A percentile compares a stretch with the other conserved stretches of the same genome.
These are phyloP conservation scores for Myrmecobius fasciatus DNA, from an alignment of 2,113 vertebrate species.

Conservation along the genomic window DNA sequence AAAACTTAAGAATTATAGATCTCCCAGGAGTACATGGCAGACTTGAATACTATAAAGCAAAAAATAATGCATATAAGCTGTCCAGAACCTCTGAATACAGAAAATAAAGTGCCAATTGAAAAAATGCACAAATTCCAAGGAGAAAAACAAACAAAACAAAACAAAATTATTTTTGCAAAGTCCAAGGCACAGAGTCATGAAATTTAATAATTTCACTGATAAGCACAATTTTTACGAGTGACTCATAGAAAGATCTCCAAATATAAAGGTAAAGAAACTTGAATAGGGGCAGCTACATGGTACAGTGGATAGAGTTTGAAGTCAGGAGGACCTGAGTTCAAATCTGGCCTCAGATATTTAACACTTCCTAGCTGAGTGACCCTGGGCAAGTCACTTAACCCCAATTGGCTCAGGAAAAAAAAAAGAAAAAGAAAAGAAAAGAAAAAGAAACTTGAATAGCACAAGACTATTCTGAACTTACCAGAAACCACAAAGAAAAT, in stretches of 20 bases:
- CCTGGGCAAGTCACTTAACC: no score
- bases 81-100: not conserved
- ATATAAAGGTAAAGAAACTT: not conserved
- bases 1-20: not conserved
- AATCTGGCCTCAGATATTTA: no score
- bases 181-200: no score
- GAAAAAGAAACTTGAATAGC: not conserved
- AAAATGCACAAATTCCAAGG: not conserved
- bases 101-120: not conserved
- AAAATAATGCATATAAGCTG: not conserved
- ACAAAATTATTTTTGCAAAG: not conserved
- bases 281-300: no score
- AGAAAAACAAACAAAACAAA: not conserved
- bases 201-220: no score
- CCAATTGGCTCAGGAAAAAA: no score
- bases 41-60: not conserved
- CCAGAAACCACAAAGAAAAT: not conserved
- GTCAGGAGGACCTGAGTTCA: no score
- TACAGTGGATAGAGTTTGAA: no score
- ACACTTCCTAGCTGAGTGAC: no score
- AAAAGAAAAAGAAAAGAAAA: no score
- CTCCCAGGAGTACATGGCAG: not conserved
- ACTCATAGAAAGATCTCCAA: not conserved
- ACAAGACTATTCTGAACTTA: not conserved
- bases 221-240: no score